phyloP scores from a whole-genome alignment of 2,797 vertebrate genomes.

The Coracias cyanogaster region DNA sequence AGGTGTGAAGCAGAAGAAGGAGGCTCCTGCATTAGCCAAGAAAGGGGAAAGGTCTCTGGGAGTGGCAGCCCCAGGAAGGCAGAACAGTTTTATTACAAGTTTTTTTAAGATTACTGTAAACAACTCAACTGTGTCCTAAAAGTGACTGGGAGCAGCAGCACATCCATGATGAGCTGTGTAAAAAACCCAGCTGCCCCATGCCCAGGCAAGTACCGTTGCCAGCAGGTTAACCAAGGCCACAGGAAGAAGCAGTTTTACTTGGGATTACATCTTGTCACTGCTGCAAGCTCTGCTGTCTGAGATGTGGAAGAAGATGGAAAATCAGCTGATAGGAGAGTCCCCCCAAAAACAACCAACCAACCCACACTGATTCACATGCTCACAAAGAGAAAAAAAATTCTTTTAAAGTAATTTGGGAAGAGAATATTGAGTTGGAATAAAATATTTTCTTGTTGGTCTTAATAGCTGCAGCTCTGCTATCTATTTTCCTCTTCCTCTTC shows the following conservation, averaged over 20 bases:
- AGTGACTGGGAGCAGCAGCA: slow-evolving; percentile 44
- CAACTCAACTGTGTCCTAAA: slow-evolving; percentile 28
- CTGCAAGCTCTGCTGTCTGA: neutral
- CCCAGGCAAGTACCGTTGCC: slow-evolving; percentile 32
- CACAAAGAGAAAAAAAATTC: neutral
- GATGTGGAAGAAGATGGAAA: neutral
- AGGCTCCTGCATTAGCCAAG: neutral
- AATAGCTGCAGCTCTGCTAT: slow-evolving; percentile 24
- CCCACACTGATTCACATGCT: neutral
- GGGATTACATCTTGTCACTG: neutral
- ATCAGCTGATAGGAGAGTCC: neutral
- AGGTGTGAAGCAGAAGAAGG: neutral
- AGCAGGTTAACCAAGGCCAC: slow-evolving; percentile 46
- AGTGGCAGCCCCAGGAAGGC: neutral
- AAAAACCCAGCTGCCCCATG: slow-evolving; percentile 32
- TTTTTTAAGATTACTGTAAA: slow-evolving; percentile 17
- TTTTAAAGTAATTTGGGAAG: neutral
- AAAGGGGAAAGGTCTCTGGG: slow-evolving; percentile 31
- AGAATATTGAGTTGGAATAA: slow-evolving; percentile 11
- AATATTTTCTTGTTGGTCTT: slow-evolving; percentile 10
- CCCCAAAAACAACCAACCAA: neutral
- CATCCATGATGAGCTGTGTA: slow-evolving; percentile 12
- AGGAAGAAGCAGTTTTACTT: neutral
- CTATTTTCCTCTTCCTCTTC: slow-evolving; percentile 16
- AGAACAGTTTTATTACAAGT: neutral